Percentiles rank a stretch among this genome's conserved stretches.
phyloP scores from a whole-genome alignment of 2,888 invertebrate genomes.

The Salticus scenicus region DNA sequence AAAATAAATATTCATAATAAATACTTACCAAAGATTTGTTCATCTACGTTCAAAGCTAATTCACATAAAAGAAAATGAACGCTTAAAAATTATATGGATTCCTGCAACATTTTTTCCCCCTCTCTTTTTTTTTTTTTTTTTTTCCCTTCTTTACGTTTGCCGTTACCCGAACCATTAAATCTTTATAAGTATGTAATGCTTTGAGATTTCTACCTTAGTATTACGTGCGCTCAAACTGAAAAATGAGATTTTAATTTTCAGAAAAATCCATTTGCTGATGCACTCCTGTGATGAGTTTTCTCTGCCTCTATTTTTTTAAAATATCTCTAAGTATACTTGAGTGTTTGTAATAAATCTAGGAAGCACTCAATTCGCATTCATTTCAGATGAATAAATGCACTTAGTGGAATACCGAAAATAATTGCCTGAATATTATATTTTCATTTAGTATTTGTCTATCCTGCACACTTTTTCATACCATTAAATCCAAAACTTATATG shows the following conservation, averaged over 20 bases:
- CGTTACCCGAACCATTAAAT: background rate
- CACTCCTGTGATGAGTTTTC: background rate
- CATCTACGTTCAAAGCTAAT: too few relatives aligned
- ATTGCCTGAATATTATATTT: background rate
- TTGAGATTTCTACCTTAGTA: background rate
- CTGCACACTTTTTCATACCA: background rate
- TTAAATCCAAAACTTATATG: background rate
- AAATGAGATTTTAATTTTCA: constrained; percentile 16
- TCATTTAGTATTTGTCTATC: background rate
- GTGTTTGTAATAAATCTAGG: background rate
- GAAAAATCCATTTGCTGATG: constrained; percentile 8
- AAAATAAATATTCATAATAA: too few relatives aligned
- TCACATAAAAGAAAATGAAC: too few relatives aligned
- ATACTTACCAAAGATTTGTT: too few relatives aligned
- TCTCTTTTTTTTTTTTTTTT: too few relatives aligned
- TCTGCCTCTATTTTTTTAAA: background rate
- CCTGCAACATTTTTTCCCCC: too few relatives aligned
- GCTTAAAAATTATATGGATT: too few relatives aligned
- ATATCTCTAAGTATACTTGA: background rate
- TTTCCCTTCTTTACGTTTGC: too few relatives aligned
- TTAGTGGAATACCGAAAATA: background rate
- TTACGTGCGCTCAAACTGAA: background rate
- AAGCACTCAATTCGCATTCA: background rate
- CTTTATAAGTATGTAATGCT: background rate
- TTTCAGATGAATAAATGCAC: background rate